Evolutionary conservation across 2,113 vertebrate species (phyloP).

Genomic region (Syrrhaptes paradoxus): DNA sequence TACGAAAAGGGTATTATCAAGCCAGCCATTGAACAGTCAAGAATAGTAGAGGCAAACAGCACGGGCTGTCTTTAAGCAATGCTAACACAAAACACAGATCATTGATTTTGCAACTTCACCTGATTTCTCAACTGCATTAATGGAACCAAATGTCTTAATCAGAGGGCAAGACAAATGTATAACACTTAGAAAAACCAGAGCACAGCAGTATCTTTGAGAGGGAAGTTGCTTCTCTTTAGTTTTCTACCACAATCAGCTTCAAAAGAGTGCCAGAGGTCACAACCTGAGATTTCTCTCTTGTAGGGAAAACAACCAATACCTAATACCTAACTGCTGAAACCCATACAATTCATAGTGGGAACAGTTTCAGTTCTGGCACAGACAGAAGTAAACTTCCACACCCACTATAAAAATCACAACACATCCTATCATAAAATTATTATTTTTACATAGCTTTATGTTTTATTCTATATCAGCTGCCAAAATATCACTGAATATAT

Average conservation of each 20-base stretch:
- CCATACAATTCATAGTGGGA: background rate
- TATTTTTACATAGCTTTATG: background rate
- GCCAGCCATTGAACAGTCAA: background rate
- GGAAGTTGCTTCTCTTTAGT: background rate
- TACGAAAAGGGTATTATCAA: background rate
- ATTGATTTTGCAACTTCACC: constrained; percentile 35
- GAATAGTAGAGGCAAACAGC: background rate
- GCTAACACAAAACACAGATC: background rate
- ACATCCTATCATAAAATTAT: background rate
- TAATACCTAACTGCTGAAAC: background rate
- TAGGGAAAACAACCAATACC: background rate
- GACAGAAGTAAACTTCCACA: background rate
- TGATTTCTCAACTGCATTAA: constrained; percentile 32
- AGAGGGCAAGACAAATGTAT: background rate
- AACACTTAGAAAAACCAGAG: background rate
- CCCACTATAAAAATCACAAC: background rate
- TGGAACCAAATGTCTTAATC: background rate
- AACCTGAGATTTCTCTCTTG: background rate
- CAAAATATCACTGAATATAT: background rate
- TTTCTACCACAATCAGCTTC: background rate
- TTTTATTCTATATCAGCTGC: background rate
- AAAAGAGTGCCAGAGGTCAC: background rate
- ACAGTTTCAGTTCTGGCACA: background rate
- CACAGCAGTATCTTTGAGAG: background rate
- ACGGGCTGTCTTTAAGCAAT: constrained; percentile 17